Evolutionary conservation across 1,140 invertebrate species (phyloP).

Genomic region (Bathynomus jamesi): DNA sequence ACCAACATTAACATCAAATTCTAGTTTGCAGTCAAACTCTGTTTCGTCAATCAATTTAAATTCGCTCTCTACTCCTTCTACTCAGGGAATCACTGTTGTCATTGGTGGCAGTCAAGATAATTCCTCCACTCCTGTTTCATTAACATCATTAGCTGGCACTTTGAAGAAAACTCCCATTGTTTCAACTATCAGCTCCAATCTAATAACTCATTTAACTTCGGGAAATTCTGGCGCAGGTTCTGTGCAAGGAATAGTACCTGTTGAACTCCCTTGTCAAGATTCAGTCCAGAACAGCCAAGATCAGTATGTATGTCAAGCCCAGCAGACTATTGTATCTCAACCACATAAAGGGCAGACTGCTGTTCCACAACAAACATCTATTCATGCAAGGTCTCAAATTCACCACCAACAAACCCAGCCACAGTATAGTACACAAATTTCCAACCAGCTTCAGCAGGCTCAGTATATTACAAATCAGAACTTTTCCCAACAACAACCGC

Average conservation of each 20-base stretch:
- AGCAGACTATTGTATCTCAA: neutral
- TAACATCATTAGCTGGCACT: conserved; percentile 21
- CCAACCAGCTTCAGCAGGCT: neutral
- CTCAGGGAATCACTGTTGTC: conserved; percentile 34
- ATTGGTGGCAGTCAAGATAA: conserved; percentile 17
- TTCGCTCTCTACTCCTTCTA: neutral
- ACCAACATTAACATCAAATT: conserved; percentile 9
- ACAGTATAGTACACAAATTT: neutral
- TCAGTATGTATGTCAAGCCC: neutral
- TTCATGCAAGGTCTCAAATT: neutral
- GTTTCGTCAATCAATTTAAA: neutral
- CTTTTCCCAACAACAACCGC: conserved; percentile 6
- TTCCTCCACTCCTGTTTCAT: conserved; percentile 24
- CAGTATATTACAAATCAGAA: neutral
- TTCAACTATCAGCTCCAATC: neutral
- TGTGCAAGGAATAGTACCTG: neutral
- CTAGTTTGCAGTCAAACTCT: neutral
- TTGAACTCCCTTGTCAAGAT: neutral
- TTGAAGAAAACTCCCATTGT: conserved; percentile 27
- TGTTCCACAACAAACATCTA: neutral
- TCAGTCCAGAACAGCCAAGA: neutral
- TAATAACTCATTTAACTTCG: neutral
- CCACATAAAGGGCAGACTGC: neutral
- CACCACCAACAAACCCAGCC: neutral
- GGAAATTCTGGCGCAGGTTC: neutral